Conservation (phyloP, 1,140 invertebrate species). For the Planococcus citri region DNA sequence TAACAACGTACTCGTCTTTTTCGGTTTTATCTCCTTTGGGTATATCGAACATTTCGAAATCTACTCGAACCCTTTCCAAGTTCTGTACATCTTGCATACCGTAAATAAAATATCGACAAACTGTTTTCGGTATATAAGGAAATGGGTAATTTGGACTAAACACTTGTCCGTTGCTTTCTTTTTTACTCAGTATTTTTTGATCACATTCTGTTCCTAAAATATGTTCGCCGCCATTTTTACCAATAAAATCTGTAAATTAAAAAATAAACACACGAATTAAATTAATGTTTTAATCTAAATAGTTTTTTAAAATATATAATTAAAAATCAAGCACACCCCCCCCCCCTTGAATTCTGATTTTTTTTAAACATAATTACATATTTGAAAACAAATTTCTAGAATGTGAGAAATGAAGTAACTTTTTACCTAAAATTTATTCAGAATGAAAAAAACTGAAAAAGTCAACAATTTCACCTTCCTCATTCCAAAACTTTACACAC, state of each 20-base stretch:
- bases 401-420: no score
- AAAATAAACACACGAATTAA: constrained; percentile 1
- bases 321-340: no score
- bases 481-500: no score
- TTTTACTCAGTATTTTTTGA: constrained; percentile 87
- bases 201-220: constrained; percentile 93
- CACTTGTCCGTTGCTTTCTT: constrained; percentile 78
- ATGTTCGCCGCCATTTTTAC: constrained; percentile 77
- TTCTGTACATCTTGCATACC: constrained; percentile 90
- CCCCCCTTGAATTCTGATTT: no score
- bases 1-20: constrained; percentile 34
- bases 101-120: constrained; percentile 95
- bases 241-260: constrained; percentile 72
- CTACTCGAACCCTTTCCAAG: constrained; percentile 78
- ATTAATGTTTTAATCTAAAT: background rate
- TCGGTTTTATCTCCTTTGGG: constrained; percentile 59
- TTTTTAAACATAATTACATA: no score
- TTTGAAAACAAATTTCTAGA: no score
- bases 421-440: no score
- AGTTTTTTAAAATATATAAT: background rate
- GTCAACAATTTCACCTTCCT: no score
- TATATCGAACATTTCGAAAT: constrained; percentile 81
- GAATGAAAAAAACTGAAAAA: no score
- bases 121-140: constrained; percentile 84
- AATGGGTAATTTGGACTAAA: constrained; percentile 92